Evolutionary conservation across 2,888 invertebrate genomes (phyloP).

Genomic region (Macrosoma leucophasiata): DNA sequence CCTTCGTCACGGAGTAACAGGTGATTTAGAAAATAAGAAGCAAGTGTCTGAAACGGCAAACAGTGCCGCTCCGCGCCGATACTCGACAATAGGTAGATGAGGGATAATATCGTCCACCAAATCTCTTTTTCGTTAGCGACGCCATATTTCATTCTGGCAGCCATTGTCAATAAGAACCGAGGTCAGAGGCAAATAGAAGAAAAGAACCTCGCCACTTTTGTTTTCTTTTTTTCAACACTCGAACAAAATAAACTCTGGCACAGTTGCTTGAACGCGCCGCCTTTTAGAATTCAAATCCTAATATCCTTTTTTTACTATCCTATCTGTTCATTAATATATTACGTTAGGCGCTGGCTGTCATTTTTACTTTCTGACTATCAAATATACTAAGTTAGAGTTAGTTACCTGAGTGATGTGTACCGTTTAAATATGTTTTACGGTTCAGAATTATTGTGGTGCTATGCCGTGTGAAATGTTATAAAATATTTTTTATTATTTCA

Average conservation of each 20-base stretch:
- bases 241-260: slow-evolving; percentile 65
- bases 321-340: slow-evolving; percentile 74
- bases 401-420: slow-evolving; percentile 50
- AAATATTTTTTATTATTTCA: slow-evolving; percentile 13
- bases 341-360: slow-evolving; percentile 60
- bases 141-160: slow-evolving; percentile 74
- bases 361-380: slow-evolving; percentile 46
- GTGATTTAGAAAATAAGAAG: slow-evolving; percentile 52
- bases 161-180: slow-evolving; percentile 71
- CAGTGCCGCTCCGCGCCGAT: slow-evolving; percentile 43
- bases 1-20: slow-evolving; percentile 55
- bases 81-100: slow-evolving; percentile 36
- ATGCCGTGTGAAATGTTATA: slow-evolving; percentile 18
- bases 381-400: slow-evolving; percentile 34
- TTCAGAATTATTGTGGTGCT: slow-evolving; percentile 41
- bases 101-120: slow-evolving; percentile 62
- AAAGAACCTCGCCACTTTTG: slow-evolving; percentile 61
- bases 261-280: slow-evolving; percentile 66
- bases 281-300: slow-evolving; percentile 64
- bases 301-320: slow-evolving; percentile 53
- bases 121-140: slow-evolving; percentile 70
- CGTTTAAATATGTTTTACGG: slow-evolving; percentile 37
- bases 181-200: slow-evolving; percentile 73
- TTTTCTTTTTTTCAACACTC: slow-evolving; percentile 67
- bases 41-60: slow-evolving; percentile 49